Base-by-base conservation (phyloP, 2,113 vertebrate genomes). In the Lophochroa leadbeateri region DNA sequence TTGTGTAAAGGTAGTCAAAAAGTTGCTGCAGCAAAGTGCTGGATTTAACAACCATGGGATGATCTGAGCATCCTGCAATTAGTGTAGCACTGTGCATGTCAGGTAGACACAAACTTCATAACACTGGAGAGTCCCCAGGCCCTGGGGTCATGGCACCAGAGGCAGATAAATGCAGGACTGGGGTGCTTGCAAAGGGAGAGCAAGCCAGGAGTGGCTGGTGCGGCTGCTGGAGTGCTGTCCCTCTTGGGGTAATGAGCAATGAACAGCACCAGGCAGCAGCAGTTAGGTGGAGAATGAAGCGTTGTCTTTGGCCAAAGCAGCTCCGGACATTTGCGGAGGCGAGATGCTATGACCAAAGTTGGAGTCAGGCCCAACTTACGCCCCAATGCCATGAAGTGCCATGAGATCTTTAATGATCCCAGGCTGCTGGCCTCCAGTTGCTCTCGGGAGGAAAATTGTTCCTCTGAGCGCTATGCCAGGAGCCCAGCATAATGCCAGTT, bases 151-250 rank as follows among this genome's bases (percentile, higher is more conserved):
- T 55, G 72, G 53, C 1, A 1, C 27, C 53, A 12, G 41, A 65
- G 79, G 31, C 28, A 43, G 55, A 25, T 57, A 31, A 25, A 16
- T 20, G 19, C 3, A 17, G 55, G 47, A 52, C 31, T 6, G 25
- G 37, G 24, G 37, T 72, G 29, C 53, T 80, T 1, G 7, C 63
- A 52, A 50, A 69, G 23, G 29, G 33, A 55, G 31, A 63, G 44
- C 50, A 33, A 83, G 80, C 18, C 3, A 7, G 52, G 63, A 72
- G 49, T 0, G 0, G 24, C 39, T 5, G 4, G 3, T 25, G 41
- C 0, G 0, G 74, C 70, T 78, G 61, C 15, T 83, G 92, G 35
- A 0, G 0, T 44, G 60, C 69, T 0, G 15, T 58, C 37, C 64
- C 41, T 71, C 44, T 46, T 3, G 4, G 70, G 75, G 14, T 39